These are phyloP conservation scores for Stegastes partitus DNA, from an alignment of 2,113 vertebrate species.

Conservation along the genomic window DNA sequence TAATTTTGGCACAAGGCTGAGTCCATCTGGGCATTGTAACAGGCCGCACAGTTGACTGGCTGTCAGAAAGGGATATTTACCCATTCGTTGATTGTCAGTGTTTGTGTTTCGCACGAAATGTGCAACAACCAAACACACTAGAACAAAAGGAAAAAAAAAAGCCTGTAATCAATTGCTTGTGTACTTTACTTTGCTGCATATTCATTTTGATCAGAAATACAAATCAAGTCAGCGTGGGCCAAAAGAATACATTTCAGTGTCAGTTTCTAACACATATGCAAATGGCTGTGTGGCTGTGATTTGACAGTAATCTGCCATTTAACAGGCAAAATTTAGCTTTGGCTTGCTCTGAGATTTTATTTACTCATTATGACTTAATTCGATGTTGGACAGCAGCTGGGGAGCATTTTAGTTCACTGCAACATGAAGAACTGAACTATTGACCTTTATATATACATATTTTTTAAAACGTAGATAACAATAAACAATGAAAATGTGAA, in stretches of 20 bases:
- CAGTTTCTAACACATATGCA: slow-evolving; percentile 20
- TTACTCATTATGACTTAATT: slow-evolving; percentile 6
- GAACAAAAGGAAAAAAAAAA: background rate
- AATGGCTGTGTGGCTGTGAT: background rate
- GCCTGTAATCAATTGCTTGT: background rate
- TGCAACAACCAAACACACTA: slow-evolving; percentile 15
- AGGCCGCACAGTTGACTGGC: background rate
- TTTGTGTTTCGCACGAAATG: slow-evolving; percentile 5
- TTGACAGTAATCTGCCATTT: slow-evolving; percentile 6
- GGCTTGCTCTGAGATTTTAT: background rate
- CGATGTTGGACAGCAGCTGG: background rate
- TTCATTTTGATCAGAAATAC: slow-evolving; percentile 8
- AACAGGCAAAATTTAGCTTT: background rate
- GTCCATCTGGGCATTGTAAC: background rate
- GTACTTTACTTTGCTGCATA: background rate
- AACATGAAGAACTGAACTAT: background rate
- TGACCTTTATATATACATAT: no score
- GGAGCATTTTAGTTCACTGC: background rate
- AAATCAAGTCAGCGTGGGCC: background rate
- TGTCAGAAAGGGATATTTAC: background rate
- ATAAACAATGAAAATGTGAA: no score
- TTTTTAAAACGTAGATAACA: no score
- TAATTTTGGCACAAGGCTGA: background rate
- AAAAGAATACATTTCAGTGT: background rate
- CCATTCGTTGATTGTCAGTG: background rate